Evolutionary conservation across 2,888 invertebrate species (phyloP).

Genomic region (Tachina grossa): DNA sequence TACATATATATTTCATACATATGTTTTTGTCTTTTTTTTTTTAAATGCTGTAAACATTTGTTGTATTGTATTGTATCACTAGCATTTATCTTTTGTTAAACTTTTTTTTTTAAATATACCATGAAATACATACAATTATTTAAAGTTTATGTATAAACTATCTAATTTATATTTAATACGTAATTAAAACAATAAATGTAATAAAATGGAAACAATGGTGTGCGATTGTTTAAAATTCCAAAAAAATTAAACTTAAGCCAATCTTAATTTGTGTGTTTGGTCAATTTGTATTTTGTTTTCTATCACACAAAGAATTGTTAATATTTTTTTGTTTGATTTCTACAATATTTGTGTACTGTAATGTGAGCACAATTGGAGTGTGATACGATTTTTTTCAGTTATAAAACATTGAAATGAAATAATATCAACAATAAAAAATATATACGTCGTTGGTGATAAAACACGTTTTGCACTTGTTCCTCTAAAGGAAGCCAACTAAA

Average conservation of each 20-base stretch:
- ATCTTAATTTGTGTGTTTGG: background rate
- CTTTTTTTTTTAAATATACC: constrained; percentile 14
- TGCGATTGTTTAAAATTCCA: background rate
- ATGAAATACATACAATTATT: background rate
- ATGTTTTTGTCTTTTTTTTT: constrained; percentile 10
- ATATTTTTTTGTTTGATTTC: background rate
- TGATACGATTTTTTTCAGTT: too few species aligned
- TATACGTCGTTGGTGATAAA: too few species aligned
- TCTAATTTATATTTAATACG: constrained; percentile 1
- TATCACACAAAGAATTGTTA: background rate
- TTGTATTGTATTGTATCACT: constrained; percentile 64
- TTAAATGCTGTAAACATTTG: constrained; percentile 49
- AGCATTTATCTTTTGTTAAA: constrained; percentile 68
- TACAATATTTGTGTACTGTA: background rate
- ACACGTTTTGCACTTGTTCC: too few species aligned
- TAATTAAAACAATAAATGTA: constrained; percentile 30
- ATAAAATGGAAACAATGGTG: constrained; percentile 18
- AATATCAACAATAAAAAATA: too few species aligned
- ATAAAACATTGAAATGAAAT: too few species aligned
- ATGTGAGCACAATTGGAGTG: too few species aligned
- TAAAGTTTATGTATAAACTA: constrained; percentile 16
- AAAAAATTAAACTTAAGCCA: background rate
- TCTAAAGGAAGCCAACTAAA: too few species aligned
- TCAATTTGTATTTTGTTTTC: background rate
- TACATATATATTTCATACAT: background rate